Percentiles rank a stretch among this genome's conserved stretches.
These are phyloP conservation scores for Jacana jacana DNA, from an alignment of 2,113 vertebrate genomes.

Conservation along the genomic window DNA sequence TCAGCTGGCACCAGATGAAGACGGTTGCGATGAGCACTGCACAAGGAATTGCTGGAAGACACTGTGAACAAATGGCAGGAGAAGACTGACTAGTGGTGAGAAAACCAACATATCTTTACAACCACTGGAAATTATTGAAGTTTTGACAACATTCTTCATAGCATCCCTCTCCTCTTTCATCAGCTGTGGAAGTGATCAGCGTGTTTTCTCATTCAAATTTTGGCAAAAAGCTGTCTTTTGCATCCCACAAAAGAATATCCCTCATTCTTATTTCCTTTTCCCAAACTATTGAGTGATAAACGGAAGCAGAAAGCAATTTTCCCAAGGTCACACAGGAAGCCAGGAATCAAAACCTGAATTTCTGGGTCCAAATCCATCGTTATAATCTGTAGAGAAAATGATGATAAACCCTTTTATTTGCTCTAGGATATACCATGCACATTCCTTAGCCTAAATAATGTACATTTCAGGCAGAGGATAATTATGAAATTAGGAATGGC, in stretches of 20 bases:
- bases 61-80: neutral
- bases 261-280: neutral
- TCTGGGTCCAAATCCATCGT: neutral
- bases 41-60: slow-evolving; percentile 36
- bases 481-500: neutral
- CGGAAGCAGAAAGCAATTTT: neutral
- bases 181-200: neutral
- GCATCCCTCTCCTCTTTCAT: neutral
- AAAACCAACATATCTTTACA: slow-evolving; percentile 9
- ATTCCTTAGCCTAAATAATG: neutral
- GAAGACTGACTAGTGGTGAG: neutral
- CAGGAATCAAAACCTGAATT: neutral
- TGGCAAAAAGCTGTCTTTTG: neutral
- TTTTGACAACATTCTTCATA: neutral
- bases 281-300: neutral
- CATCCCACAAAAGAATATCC: neutral
- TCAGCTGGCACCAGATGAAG: slow-evolving; percentile 1
- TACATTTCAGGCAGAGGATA: neutral
- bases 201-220: neutral
- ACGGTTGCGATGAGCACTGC: neutral
- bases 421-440: neutral
- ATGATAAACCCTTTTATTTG: neutral
- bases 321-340: neutral
- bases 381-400: neutral
- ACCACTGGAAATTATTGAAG: neutral